Percentiles rank a stretch among this genome's conserved stretches.
Evolutionary conservation across 2,888 invertebrate genomes (phyloP).

Genomic region (Drosophila rubida): DNA sequence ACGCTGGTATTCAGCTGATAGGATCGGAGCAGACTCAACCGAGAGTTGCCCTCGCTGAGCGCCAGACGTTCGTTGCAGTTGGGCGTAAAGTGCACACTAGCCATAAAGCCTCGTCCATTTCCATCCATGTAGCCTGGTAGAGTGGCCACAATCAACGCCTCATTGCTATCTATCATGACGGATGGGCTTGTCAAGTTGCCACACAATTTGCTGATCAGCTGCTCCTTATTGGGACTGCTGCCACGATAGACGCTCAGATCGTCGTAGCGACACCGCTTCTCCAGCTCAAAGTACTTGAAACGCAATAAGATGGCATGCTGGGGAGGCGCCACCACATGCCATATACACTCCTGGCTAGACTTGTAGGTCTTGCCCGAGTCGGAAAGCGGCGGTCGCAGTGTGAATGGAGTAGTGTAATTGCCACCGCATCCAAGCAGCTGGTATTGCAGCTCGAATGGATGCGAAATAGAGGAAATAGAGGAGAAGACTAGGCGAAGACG

Average conservation of each 20-base stretch:
- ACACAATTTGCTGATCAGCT: conserved; percentile 87
- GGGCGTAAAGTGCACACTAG: conserved; percentile 87
- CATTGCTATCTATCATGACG: conserved; percentile 87
- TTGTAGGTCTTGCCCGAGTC: conserved; percentile 66
- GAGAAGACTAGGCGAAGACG: conserved; percentile 83
- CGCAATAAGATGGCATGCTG: conserved; percentile 88
- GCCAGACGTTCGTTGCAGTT: conserved; percentile 90
- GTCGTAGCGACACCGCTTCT: conserved; percentile 87
- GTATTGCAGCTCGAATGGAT: conserved; percentile 84
- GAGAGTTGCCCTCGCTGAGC: conserved; percentile 84
- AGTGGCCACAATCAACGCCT: conserved; percentile 86
- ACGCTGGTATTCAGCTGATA: conserved; percentile 47
- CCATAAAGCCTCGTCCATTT: conserved; percentile 85
- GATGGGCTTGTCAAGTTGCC: conserved; percentile 88
- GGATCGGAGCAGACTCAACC: conserved; percentile 78
- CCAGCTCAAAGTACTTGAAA: conserved; percentile 87
- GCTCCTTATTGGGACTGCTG: conserved; percentile 66
- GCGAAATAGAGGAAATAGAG: rapidly evolving
- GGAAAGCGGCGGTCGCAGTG: conserved; percentile 85
- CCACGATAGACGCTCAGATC: conserved; percentile 88
- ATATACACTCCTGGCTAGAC: conserved; percentile 85
- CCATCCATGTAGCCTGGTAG: conserved; percentile 81
- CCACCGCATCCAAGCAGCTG: conserved; percentile 90
- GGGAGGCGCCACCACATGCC: conserved; percentile 90
- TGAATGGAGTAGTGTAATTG: conserved; percentile 87